These are phyloP conservation scores for Eremophila alpestris DNA, from an alignment of 2,797 vertebrate species.

Conservation along the genomic window DNA sequence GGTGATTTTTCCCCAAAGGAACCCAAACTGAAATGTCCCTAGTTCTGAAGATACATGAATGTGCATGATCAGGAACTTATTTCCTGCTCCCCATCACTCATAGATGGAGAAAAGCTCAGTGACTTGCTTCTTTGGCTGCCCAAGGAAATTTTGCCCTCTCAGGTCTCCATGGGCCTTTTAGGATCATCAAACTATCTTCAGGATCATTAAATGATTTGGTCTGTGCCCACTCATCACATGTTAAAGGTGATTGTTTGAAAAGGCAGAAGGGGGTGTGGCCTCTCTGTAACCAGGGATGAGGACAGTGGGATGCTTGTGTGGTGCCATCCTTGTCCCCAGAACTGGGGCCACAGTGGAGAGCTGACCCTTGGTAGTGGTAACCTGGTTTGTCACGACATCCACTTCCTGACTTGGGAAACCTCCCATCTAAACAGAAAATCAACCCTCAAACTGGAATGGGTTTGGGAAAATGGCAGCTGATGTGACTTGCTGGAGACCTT, in stretches of 20 bases:
- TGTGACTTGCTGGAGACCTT: background rate
- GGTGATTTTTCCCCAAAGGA: background rate
- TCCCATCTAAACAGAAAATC: background rate
- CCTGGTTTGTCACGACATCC: background rate
- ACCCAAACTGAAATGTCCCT: background rate
- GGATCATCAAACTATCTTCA: background rate
- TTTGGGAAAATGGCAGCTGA: background rate
- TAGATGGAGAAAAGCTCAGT: background rate
- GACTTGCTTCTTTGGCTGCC: background rate
- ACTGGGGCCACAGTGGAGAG: accelerated
- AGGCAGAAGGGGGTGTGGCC: background rate
- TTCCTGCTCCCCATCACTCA: background rate
- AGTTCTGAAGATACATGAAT: background rate
- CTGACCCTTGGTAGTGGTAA: background rate
- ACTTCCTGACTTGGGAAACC: background rate
- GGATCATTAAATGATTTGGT: background rate
- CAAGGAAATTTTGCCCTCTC: background rate
- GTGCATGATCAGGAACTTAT: background rate
- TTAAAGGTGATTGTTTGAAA: background rate
- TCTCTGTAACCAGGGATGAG: background rate
- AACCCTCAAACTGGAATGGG: background rate
- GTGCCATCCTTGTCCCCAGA: background rate
- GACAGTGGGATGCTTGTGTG: accelerated
- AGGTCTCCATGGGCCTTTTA: background rate
- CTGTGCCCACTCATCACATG: background rate